Evolutionary conservation across 2,797 vertebrate genomes (phyloP), one percentile per base, ranked within the genome.

Genomic region (Onychomys leucogaster): DNA sequence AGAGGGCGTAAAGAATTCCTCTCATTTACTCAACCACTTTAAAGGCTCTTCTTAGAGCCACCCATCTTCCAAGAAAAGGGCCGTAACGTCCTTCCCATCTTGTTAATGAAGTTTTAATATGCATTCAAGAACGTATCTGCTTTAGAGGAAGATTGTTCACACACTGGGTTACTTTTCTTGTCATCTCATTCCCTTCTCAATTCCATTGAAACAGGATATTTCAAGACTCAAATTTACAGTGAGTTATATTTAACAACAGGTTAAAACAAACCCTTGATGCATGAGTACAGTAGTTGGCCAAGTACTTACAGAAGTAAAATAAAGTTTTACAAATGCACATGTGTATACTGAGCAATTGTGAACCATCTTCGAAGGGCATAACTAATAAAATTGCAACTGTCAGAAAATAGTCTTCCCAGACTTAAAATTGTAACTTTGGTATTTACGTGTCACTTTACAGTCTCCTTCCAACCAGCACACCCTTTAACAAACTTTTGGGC

Each of bases 31-130:
- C 32, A 34, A 32, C 29, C 29, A 13, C 21, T 9, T 34, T 2
- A 97, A 97, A 95, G 96, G 96, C 97, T 97, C 96, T 97, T 97
- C 11, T 97, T 46, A 97, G 96, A 96, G 96, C 93, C 96, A 95
- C 95, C 96, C 14, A 95, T 41, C 4, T 2, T 21, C 0, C 25
- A 0, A 0, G 14, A 29, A 76, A 78, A 0, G 0, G 1, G 83
- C 91, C 87, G 94, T 59, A 37, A 27, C 9, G 1, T 12, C 5
- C 14, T 17, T n/a, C 0, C 21, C 0, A 32, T 6, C 4, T 25
- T 3, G 9, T 14, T 5, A 13, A 0, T 11, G 1, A 29, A 12
- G 61, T 63, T 29, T 29, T 29, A 63, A 49, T 49, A 49, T 49
- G 49, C 49, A 49, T 49, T 49, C 49, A 49, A 49, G 11, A 9